Evolutionary conservation across 2,888 invertebrate genomes (phyloP).

Genomic region (Ceraclea dissimilis): DNA sequence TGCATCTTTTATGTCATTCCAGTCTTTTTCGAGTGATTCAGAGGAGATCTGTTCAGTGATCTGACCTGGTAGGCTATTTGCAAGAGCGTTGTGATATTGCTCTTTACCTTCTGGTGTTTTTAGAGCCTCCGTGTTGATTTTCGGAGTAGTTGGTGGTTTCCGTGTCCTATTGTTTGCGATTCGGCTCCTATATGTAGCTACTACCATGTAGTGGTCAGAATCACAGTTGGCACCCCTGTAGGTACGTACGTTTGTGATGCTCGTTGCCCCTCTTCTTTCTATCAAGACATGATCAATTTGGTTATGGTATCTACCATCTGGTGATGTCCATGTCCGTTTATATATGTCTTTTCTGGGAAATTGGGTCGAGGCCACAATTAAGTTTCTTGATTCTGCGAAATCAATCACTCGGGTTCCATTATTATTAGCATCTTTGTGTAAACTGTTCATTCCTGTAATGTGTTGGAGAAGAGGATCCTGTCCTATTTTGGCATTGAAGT

Average conservation of each 20-base stretch:
- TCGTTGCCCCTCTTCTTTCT: background rate
- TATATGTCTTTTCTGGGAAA: constrained; percentile 5
- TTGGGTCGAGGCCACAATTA: background rate
- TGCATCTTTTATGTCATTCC: no score
- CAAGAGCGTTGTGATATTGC: background rate
- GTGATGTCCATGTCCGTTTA: background rate
- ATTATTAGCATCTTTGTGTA: constrained; percentile 1
- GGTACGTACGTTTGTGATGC: background rate
- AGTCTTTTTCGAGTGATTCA: no score
- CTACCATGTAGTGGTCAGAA: constrained; percentile 5
- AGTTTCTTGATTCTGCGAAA: constrained; percentile 4
- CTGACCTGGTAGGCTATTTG: no score
- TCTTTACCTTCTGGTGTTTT: background rate
- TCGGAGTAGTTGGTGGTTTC: background rate
- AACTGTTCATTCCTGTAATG: constrained; percentile 7
- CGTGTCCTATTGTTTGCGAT: background rate
- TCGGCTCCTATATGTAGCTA: background rate
- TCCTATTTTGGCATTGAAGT: constrained; percentile 5
- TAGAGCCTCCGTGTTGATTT: background rate
- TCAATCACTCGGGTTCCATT: constrained; percentile 5
- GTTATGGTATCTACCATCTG: background rate
- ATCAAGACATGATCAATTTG: constrained; percentile 2
- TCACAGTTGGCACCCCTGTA: constrained; percentile 7
- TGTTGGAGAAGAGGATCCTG: background rate
- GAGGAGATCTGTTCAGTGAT: no score